These are phyloP conservation scores for Vombatus ursinus DNA, from an alignment of 2,113 vertebrate genomes.

Conservation along the genomic window DNA sequence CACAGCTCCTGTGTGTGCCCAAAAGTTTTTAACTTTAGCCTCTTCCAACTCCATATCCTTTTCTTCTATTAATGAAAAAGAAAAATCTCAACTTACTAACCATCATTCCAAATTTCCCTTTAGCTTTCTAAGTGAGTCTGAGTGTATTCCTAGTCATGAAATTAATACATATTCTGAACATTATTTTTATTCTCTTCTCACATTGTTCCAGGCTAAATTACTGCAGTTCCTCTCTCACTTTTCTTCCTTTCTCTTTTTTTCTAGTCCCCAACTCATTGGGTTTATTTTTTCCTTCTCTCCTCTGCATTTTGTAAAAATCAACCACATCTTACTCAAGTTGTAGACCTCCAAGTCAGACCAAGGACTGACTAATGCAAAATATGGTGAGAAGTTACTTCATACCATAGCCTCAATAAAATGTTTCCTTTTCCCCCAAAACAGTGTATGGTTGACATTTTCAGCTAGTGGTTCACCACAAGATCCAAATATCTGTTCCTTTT, in stretches of 20 bases:
- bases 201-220: background rate
- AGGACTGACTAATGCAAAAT: background rate
- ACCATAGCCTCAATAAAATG: background rate
- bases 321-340: background rate
- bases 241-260: background rate
- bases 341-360: background rate
- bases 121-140: background rate
- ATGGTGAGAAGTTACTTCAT: background rate
- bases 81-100: slow-evolving; percentile 18
- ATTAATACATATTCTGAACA: background rate
- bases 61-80: background rate
- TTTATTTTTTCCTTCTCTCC: background rate
- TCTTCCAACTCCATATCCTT: background rate
- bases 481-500: background rate
- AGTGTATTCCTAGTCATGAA: background rate
- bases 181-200: background rate
- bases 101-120: background rate
- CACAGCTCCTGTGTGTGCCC: background rate
- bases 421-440: background rate
- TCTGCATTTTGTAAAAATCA: background rate
- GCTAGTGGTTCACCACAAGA: background rate
- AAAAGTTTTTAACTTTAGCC: background rate
- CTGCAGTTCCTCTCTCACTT: background rate
- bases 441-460: too few species aligned
- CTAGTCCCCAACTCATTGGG: background rate